These are phyloP conservation scores for Hyposoter dolosus DNA, from an alignment of 2,888 invertebrate species.

Conservation along the genomic window DNA sequence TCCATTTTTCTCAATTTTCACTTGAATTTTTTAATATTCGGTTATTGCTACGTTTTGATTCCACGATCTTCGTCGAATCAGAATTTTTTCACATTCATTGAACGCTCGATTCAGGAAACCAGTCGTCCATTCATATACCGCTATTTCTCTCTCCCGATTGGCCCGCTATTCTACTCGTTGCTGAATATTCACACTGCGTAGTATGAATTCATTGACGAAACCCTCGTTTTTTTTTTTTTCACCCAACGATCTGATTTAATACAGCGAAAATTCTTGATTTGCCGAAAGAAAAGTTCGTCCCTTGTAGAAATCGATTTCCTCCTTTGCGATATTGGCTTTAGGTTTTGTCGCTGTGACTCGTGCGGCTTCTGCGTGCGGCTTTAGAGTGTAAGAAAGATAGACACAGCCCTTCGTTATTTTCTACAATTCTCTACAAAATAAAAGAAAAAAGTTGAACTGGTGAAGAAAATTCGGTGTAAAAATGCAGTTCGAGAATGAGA, in stretches of 20 bases:
- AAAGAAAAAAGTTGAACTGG: conserved; percentile 10
- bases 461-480: not conserved
- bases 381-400: not conserved
- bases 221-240: too few relatives aligned
- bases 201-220: too few relatives aligned
- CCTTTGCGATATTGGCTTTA: not conserved
- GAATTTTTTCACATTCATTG: not conserved
- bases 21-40: not conserved
- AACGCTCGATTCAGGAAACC: too few relatives aligned
- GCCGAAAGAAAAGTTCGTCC: not conserved
- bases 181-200: too few relatives aligned
- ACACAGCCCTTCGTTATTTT: not conserved
- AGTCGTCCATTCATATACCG: too few relatives aligned
- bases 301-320: not conserved
- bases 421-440: not conserved
- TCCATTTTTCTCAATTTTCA: not conserved
- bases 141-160: too few relatives aligned
- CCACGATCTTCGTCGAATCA: not conserved
- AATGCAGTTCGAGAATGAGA: conserved; percentile 32
- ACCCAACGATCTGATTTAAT: too few relatives aligned
- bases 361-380: not conserved
- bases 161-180: too few relatives aligned
- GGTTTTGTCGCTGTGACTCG: not conserved
- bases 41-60: not conserved
- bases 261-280: not conserved